Evolutionary conservation across 1,140 invertebrate genomes (phyloP), one percentile per base, ranked within the genome.

Genomic region (Zaprionus kolodkinae): DNA sequence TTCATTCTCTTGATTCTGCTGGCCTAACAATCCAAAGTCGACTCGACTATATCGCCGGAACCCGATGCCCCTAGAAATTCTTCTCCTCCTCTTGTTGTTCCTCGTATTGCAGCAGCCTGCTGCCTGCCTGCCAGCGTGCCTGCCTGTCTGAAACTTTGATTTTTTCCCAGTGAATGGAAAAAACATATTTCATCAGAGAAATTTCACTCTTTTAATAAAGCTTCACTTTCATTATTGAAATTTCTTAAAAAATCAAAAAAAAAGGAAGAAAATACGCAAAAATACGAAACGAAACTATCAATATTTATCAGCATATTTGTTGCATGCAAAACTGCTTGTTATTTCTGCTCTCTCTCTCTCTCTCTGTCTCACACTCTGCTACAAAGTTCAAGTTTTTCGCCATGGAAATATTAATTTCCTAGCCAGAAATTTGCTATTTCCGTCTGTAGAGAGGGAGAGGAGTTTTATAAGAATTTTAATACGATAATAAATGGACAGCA

Each of bases 361-460:
- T 13, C 4, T 38, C n/a, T 45, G 2, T 15, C n/a, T 50, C 11
- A 21, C 17, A 12, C 35, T 30, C 60, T 35, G n/a, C 33, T n/a
- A 13, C 21, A 17, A 88, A 88, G 85, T 89, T 21, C 21, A 21
- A 21, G 21, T 21, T 21, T 85, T 81, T 85, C 77, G 81, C 89
- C 85, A 79, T 81, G 81, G 67, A 89, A 89, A 89, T 89, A 89
- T 89, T 89, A 89, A 89, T 89, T 89, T 89, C 81, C 85, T 79
- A 89, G 81, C 73, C 76, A 89, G 85, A 89, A 89, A 89, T 89
- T 89, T 89, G 85, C 85, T 85, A 89, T 89, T 89, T 90, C 85
- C 86, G 74, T 3, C 27, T 1, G 3, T 6, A 3, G 27, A 70
- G 62, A n/a, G 36, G 35, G 6, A 7, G 27, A 17, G 33, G 56